Conservation (phyloP, 2,888 invertebrate genomes). For the Exephanes ischioxanthus region DNA sequence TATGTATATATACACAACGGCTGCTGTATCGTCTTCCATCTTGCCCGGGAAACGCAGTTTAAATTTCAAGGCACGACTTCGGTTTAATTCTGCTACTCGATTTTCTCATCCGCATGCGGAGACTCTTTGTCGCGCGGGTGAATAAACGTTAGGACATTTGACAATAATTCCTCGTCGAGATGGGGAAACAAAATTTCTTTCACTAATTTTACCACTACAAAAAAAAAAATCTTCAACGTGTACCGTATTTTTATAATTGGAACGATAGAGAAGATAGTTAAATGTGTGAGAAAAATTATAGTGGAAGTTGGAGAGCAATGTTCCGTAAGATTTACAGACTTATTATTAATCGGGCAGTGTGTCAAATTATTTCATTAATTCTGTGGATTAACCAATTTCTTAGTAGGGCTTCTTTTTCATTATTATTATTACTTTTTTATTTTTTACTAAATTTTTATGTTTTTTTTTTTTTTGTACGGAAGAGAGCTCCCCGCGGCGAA, state of each 20-base stretch:
- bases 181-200: background rate
- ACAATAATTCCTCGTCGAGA: no score
- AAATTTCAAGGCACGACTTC: slow-evolving; percentile 5
- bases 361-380: background rate
- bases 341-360: background rate
- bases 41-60: background rate
- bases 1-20: background rate
- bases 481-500: background rate
- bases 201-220: background rate
- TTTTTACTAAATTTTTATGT: background rate
- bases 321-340: no score
- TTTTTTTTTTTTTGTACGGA: slow-evolving; percentile 5
- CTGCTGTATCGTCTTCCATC: slow-evolving; percentile 23
- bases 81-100: background rate
- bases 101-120: no score
- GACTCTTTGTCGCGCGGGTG: no score
- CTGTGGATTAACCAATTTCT: background rate
- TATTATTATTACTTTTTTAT: no score
- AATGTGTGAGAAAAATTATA: no score
- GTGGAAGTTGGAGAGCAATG: no score
- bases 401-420: no score
- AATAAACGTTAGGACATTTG: no score
- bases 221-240: background rate
- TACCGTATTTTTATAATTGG: no score
- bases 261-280: no score